phyloP scores from a whole-genome alignment of 2,888 invertebrate species.

The Nebria brevicollis region DNA sequence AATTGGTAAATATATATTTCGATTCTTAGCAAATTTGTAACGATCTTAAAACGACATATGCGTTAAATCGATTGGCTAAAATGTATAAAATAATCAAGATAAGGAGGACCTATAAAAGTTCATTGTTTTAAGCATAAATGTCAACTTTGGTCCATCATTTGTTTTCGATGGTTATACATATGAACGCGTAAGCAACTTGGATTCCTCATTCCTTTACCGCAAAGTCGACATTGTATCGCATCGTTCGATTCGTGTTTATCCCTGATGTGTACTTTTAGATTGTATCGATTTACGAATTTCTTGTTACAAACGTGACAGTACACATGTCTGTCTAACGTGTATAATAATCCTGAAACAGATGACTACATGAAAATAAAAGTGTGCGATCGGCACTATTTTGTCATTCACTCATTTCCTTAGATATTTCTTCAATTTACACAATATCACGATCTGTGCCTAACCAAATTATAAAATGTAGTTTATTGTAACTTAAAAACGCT shows the following conservation, averaged over 20 bases:
- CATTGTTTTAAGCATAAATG: neutral
- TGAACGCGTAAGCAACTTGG: slow-evolving; percentile 72
- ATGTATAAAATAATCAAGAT: neutral
- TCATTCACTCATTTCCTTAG: slow-evolving; percentile 8
- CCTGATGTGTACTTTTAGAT: slow-evolving; percentile 76
- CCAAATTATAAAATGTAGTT: neutral
- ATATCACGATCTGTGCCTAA: neutral
- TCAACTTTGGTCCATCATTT: slow-evolving; percentile 54
- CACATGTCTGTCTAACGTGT: slow-evolving; percentile 64
- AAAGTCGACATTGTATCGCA: slow-evolving; percentile 74
- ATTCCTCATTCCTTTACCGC: slow-evolving; percentile 75
- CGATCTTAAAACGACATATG: no score
- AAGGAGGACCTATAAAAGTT: neutral
- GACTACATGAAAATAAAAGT: slow-evolving; percentile 24
- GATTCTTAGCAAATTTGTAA: no score
- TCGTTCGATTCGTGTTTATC: slow-evolving; percentile 77
- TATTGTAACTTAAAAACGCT: neutral
- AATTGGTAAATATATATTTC: no score
- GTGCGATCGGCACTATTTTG: neutral
- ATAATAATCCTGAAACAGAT: slow-evolving; percentile 51
- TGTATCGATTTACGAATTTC: slow-evolving; percentile 74
- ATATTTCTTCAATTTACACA: neutral
- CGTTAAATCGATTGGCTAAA: no score
- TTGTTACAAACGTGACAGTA: slow-evolving; percentile 72
- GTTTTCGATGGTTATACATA: slow-evolving; percentile 74